phyloP scores from a whole-genome alignment of 2,888 invertebrate species.

The Drosophila quinaria region DNA sequence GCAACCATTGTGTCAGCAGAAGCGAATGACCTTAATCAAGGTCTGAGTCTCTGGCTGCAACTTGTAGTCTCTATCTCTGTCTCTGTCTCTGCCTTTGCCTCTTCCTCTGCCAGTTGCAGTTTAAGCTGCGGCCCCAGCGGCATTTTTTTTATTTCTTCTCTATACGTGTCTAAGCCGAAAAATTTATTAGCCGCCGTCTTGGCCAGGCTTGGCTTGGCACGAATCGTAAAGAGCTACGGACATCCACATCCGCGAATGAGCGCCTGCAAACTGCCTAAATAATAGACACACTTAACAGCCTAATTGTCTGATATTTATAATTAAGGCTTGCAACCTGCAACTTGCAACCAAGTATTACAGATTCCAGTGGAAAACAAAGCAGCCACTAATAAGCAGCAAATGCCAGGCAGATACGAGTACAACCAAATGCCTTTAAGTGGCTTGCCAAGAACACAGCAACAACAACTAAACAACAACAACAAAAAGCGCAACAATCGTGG shows the following conservation, averaged over 20 bases:
- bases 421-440: slow-evolving; percentile 25
- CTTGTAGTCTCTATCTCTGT: slow-evolving; percentile 18
- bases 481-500: slow-evolving; percentile 9
- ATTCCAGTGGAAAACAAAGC: slow-evolving; percentile 50
- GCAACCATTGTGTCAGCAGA: slow-evolving; percentile 57
- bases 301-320: slow-evolving; percentile 70
- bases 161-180: slow-evolving; percentile 63
- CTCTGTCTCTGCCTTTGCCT: slow-evolving; percentile 18
- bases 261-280: slow-evolving; percentile 44
- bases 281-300: slow-evolving; percentile 70
- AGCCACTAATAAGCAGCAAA: slow-evolving; percentile 62
- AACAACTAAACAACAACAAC: neutral
- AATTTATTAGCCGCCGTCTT: slow-evolving; percentile 56
- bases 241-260: slow-evolving; percentile 22
- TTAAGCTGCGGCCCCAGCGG: slow-evolving; percentile 26
- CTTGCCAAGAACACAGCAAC: slow-evolving; percentile 11
- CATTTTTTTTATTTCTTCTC: neutral
- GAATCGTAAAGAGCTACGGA: slow-evolving; percentile 33
- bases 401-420: slow-evolving; percentile 37
- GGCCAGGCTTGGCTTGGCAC: slow-evolving; percentile 33
- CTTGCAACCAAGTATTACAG: slow-evolving; percentile 41
- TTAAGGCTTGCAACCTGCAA: slow-evolving; percentile 44
- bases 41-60: slow-evolving; percentile 58
- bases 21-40: slow-evolving; percentile 85
- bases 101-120: slow-evolving; percentile 54